Percentiles rank a stretch among this genome's conserved stretches.
phyloP scores from a whole-genome alignment of 2,113 vertebrate genomes.

The Cephalopterus ornatus region DNA sequence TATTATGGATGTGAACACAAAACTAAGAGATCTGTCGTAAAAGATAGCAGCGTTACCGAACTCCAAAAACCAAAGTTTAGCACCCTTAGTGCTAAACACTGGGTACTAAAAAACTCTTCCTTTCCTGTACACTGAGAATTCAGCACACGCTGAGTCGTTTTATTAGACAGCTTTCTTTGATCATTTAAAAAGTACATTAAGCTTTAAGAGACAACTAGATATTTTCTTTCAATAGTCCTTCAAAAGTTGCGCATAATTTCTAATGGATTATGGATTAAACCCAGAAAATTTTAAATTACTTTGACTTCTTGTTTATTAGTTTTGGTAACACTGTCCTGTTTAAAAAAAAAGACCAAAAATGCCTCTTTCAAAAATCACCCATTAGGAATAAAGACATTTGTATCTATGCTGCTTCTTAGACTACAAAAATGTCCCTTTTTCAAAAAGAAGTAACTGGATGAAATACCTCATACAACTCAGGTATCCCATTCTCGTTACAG shows the following conservation, averaged over 20 bases:
- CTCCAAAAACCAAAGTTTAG: background rate
- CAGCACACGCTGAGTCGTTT: background rate
- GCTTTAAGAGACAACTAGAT: background rate
- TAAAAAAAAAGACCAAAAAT: background rate
- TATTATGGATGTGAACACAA: background rate
- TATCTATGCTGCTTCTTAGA: background rate
- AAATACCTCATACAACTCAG: background rate
- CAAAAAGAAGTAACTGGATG: background rate
- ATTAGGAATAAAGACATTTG: background rate
- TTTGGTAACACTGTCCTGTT: background rate
- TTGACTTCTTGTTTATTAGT: background rate
- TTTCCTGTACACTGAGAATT: background rate
- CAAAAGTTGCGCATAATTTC: background rate
- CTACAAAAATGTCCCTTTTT: background rate
- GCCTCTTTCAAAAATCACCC: background rate
- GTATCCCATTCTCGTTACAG: background rate
- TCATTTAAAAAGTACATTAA: background rate
- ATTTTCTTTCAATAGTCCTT: background rate
- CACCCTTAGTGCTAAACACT: background rate
- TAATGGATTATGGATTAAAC: background rate
- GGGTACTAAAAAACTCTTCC: background rate
- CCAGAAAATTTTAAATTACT: background rate
- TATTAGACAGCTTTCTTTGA: background rate
- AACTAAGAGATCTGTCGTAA: background rate
- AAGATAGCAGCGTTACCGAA: background rate